These are phyloP conservation scores for Zelostemma sp. DNA, from an alignment of 1,140 invertebrate genomes.

Conservation along the genomic window DNA sequence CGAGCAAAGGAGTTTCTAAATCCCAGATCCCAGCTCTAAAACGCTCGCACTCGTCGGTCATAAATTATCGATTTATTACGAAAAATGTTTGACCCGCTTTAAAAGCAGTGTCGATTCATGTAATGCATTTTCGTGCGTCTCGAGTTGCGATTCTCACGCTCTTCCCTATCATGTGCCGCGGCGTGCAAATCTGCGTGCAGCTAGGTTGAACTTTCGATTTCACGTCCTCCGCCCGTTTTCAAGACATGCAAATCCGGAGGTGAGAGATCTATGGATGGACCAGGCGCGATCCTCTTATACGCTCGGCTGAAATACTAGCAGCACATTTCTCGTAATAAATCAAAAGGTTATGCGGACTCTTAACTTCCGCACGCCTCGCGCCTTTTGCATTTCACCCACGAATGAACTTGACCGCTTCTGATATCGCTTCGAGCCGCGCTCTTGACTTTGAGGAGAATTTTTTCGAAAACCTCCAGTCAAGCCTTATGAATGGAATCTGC, in stretches of 20 bases:
- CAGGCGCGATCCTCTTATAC: slow-evolving; percentile 15
- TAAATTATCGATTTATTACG: slow-evolving; percentile 2
- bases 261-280: slow-evolving; percentile 13
- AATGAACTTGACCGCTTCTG: background rate
- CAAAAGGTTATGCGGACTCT: slow-evolving; percentile 55
- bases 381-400: slow-evolving; percentile 11
- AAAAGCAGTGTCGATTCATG: background rate
- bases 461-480: no score
- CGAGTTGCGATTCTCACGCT: slow-evolving; percentile 32
- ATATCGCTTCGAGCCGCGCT: background rate
- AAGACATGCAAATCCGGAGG: slow-evolving; percentile 61
- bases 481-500: no score
- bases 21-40: no score
- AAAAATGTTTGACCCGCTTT: background rate
- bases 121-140: slow-evolving; percentile 5
- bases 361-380: slow-evolving; percentile 47
- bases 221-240: slow-evolving; percentile 50
- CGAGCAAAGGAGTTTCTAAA: no score
- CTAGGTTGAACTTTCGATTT: slow-evolving; percentile 62
- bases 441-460: background rate
- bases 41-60: background rate
- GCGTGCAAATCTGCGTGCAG: slow-evolving; percentile 22
- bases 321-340: slow-evolving; percentile 61
- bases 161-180: slow-evolving; percentile 28
- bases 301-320: slow-evolving; percentile 40